These are phyloP conservation scores for Helarctos malayanus DNA, from an alignment of 2,797 vertebrate genomes.

Conservation along the genomic window DNA sequence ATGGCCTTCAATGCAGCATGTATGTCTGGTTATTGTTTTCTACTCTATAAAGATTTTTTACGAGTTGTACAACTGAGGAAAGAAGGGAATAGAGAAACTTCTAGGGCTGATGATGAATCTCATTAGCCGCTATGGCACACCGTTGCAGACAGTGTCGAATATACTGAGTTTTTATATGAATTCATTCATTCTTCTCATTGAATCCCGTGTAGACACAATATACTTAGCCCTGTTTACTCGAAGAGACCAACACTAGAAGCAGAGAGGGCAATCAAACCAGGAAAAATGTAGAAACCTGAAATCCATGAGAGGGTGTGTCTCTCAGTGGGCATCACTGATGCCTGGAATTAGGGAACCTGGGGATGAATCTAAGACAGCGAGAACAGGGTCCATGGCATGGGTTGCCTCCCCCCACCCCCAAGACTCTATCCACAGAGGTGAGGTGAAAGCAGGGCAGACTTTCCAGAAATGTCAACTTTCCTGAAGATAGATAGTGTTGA, in stretches of 20 bases:
- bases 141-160: not conserved
- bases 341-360: not conserved
- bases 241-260: not conserved
- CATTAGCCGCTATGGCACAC: not conserved
- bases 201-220: not conserved
- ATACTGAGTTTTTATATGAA: not conserved
- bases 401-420: accelerated
- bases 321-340: not conserved
- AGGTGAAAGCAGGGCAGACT: not conserved
- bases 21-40: not conserved
- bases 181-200: not conserved
- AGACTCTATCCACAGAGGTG: not conserved
- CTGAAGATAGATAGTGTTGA: not conserved
- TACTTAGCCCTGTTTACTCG: not conserved
- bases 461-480: not conserved
- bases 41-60: not conserved
- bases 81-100: not conserved
- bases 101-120: not conserved
- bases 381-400: not conserved
- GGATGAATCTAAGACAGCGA: not conserved
- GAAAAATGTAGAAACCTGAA: not conserved
- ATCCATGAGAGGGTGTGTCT: not conserved
- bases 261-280: not conserved
- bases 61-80: not conserved
- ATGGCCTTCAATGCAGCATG: not conserved